Evolutionary conservation across 2,797 vertebrate species (phyloP).

Genomic region (Mormyrus hasselquistii): DNA sequence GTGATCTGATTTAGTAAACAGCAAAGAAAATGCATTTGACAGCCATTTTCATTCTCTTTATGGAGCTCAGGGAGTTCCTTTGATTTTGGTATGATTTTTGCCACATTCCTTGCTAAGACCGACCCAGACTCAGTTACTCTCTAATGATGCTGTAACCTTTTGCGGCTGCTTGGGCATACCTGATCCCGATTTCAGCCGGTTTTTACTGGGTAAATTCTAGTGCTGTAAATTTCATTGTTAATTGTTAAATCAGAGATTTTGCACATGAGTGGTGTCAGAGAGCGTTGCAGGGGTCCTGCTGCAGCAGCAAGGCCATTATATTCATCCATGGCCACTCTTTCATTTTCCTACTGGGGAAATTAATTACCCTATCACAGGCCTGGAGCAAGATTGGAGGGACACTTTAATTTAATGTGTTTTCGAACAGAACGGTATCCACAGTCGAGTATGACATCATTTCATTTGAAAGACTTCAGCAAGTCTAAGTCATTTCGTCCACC

Average conservation of each 20-base stretch:
- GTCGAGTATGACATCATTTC: neutral
- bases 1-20: neutral
- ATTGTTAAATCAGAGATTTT: neutral
- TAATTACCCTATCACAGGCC: neutral
- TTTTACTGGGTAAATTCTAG: neutral
- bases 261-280: neutral
- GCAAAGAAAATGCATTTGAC: neutral
- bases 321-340: neutral
- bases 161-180: neutral
- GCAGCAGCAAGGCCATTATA: neutral
- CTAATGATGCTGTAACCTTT: neutral
- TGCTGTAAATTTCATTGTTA: neutral
- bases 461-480: neutral
- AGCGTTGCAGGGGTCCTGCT: neutral
- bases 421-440: neutral
- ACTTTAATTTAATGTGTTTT: conserved; percentile 14
- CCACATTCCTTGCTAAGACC: neutral
- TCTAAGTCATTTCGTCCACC: neutral
- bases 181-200: neutral
- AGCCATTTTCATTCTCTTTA: neutral
- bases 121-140: neutral
- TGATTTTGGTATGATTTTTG: neutral
- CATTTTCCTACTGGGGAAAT: neutral
- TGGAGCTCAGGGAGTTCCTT: neutral
- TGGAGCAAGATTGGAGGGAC: neutral